phyloP scores from a whole-genome alignment of 2,888 invertebrate species.

The Pardosa pseudoannulata region DNA sequence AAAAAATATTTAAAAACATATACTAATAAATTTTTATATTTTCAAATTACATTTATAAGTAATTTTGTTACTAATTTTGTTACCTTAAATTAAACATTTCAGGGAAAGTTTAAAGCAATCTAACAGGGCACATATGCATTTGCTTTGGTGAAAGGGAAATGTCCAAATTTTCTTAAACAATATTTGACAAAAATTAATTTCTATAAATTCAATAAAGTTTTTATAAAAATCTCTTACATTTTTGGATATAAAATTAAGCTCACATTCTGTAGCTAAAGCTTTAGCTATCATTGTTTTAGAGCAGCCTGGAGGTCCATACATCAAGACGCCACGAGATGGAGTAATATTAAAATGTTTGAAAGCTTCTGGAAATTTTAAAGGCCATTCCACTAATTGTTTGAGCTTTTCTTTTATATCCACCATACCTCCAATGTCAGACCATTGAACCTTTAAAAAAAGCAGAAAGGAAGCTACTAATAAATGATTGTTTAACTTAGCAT shows the following conservation, averaged over 20 bases:
- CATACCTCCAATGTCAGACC: conserved; percentile 96
- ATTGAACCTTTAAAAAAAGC: conserved; percentile 80
- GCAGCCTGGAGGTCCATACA: conserved; percentile 98
- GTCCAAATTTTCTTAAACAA: neutral
- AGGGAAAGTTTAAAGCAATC: too few species aligned
- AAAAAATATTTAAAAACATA: too few species aligned
- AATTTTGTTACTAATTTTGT: too few species aligned
- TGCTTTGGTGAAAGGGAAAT: too few species aligned
- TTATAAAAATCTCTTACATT: conserved; percentile 82
- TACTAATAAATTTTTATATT: too few species aligned
- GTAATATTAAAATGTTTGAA: conserved; percentile 88
- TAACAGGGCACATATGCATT: too few species aligned
- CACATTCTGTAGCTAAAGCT: conserved; percentile 96
- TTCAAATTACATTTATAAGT: too few species aligned
- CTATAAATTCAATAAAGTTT: too few species aligned
- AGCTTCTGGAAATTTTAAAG: conserved; percentile 89
- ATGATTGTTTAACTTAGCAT: neutral
- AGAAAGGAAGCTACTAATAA: neutral
- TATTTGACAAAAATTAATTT: neutral
- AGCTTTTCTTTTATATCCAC: conserved; percentile 89
- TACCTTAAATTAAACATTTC: too few species aligned
- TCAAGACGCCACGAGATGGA: conserved; percentile 91
- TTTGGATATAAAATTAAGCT: conserved; percentile 95
- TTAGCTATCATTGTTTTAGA: conserved; percentile 99
- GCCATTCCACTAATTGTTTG: conserved; percentile 95